phyloP scores from a whole-genome alignment of 1,140 invertebrate genomes.

The Caenorhabditis inopinata region DNA sequence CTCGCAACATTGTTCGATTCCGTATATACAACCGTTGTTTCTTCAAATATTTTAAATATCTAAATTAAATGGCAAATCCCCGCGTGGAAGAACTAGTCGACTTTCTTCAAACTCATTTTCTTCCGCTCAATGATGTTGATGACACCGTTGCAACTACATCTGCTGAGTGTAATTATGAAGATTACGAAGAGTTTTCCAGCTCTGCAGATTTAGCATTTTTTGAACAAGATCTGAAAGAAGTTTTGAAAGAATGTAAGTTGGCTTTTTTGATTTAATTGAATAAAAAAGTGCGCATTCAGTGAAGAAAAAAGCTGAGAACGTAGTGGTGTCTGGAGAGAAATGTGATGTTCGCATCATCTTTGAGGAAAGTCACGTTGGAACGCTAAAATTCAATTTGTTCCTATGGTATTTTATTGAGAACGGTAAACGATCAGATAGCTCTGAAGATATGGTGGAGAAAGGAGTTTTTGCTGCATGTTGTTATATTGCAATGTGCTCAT shows the following conservation, averaged over 20 bases:
- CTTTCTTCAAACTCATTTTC: background rate
- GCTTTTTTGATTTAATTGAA: background rate
- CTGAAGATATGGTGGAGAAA: background rate
- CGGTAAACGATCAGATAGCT: background rate
- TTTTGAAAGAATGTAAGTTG: background rate
- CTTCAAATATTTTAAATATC: background rate
- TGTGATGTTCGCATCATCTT: background rate
- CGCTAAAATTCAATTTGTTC: background rate
- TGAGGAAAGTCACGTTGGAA: background rate
- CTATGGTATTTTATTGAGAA: constrained; percentile 11
- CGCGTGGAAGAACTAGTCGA: background rate
- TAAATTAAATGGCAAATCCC: background rate
- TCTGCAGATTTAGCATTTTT: background rate
- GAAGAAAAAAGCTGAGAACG: background rate
- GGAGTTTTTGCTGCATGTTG: background rate
- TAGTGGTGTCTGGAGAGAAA: background rate
- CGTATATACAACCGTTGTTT: no score
- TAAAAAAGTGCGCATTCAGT: background rate
- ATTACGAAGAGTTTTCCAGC: background rate
- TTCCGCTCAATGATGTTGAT: background rate
- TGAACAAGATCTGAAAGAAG: background rate
- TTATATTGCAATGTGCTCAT: background rate
- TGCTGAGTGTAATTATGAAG: background rate
- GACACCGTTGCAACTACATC: background rate
- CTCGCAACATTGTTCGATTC: no score